Evolutionary conservation across 2,797 vertebrate species (phyloP), one percentile per base, ranked within the genome.

Genomic region (Danio aesculapii): DNA sequence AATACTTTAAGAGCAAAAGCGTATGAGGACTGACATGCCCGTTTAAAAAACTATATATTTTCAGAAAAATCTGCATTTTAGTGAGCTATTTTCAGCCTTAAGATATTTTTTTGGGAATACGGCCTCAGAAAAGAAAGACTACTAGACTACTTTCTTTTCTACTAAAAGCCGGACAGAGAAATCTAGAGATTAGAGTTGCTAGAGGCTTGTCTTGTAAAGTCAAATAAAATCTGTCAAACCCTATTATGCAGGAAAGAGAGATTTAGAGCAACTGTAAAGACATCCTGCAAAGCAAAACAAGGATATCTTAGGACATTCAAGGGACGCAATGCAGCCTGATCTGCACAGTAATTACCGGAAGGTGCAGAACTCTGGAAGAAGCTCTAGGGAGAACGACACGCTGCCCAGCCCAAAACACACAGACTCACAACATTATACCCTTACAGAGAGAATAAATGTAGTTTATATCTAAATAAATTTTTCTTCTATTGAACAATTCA

Each of bases 301-400:
- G 5, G n/a, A 47, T 6, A 52, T 75, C 16, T 63, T 17, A 44
- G 75, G 71, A 58, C 47, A 61, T 67, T 64, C 13, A 61, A 67
- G 50, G 44, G 61, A 77, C 57, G 13, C 49, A 19, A 71, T 21
- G 14, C 53, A 30, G 71, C 17, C 12, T 66, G 73, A 55, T 74
- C 57, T 61, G 47, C 14, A 53, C 63, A 59, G 73, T 88, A 88
- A 88, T 87, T 83, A 85, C 85, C 81, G 85, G 87, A 89, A 89
- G 83, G 66, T 82, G 39, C 49, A 80, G 63, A 80, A 75, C 72
- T 63, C 49, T 53, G 17, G 59, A 46, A 77, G 44, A 50, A 76
- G 50, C 79, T 52, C 84, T 61, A 19, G 83, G 82, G 86, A 87
- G 68, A 10, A 43, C 76, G 58, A n/a, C 50, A 79, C 6, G 11